These are phyloP conservation scores for Darwinula stevensoni DNA, from an alignment of 2,888 invertebrate genomes.

Conservation along the genomic window DNA sequence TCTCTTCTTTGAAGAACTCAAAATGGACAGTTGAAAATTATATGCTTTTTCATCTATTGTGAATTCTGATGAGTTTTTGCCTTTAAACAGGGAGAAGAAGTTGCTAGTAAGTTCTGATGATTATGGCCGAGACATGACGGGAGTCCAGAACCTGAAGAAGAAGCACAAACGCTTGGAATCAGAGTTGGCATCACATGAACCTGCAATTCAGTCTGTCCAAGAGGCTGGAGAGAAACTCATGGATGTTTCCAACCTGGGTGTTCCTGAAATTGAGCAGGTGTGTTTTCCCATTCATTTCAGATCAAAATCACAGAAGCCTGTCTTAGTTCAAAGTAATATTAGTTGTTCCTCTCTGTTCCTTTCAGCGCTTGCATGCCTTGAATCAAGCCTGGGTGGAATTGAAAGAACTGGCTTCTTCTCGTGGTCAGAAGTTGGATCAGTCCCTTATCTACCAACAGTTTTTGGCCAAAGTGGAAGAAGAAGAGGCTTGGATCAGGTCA, in stretches of 20 bases:
- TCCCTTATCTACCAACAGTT: constrained; percentile 93
- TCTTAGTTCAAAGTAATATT: no score
- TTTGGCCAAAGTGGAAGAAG: constrained; percentile 87
- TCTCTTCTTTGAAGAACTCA: constrained; percentile 5
- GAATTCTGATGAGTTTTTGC: constrained; percentile 6
- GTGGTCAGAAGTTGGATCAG: constrained; percentile 83
- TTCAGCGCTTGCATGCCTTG: constrained; percentile 45
- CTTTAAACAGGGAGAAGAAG: constrained; percentile 55
- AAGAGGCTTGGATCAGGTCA: constrained; percentile 85
- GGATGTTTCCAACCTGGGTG: constrained; percentile 72
- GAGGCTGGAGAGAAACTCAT: constrained; percentile 45
- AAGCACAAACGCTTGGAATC: constrained; percentile 98
- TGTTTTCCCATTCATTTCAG: no score
- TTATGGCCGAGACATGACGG: constrained; percentile 88
- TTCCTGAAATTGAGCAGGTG: constrained; percentile 55
- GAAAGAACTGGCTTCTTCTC: constrained; percentile 49
- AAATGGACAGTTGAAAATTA: not conserved
- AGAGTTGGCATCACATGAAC: constrained; percentile 88
- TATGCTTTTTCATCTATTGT: constrained; percentile 4
- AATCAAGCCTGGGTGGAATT: constrained; percentile 83
- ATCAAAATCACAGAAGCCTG: no score
- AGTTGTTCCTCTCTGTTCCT: constrained; percentile 17
- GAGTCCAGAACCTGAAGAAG: constrained; percentile 91
- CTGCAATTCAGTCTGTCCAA: constrained; percentile 67
- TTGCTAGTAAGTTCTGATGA: constrained; percentile 88